phyloP scores from a whole-genome alignment of 2,113 vertebrate genomes.

The Chascanopsetta lugubris region DNA sequence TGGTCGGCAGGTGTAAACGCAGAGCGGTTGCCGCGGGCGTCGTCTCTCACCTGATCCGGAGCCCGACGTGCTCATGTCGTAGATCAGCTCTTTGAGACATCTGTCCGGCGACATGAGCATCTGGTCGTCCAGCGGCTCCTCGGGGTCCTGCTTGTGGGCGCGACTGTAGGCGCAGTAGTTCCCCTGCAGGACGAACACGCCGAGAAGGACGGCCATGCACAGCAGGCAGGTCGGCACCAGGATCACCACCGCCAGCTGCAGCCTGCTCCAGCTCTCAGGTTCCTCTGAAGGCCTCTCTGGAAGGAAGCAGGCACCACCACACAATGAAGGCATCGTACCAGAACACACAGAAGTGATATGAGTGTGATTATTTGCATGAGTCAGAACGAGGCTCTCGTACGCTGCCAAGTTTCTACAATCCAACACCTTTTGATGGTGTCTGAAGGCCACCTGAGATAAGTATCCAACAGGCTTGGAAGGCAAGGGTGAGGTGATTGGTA shows the following conservation, averaged over 20 bases:
- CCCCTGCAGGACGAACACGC: slow-evolving; percentile 73
- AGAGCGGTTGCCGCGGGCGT: not conserved
- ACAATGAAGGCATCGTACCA: too few relatives aligned
- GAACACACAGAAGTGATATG: too few relatives aligned
- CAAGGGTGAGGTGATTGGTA: too few relatives aligned
- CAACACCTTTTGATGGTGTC: too few relatives aligned
- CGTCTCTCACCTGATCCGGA: slow-evolving; percentile 89
- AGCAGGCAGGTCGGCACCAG: slow-evolving; percentile 84
- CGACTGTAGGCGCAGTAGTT: slow-evolving; percentile 75
- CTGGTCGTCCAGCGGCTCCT: slow-evolving; percentile 87
- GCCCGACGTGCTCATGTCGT: slow-evolving; percentile 92
- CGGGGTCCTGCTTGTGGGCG: slow-evolving; percentile 80
- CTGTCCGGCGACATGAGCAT: slow-evolving; percentile 84
- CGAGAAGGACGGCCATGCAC: slow-evolving; percentile 78
- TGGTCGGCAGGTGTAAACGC: too few relatives aligned
- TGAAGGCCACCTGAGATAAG: too few relatives aligned
- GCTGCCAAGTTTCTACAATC: too few relatives aligned
- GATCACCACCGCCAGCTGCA: slow-evolving; percentile 79
- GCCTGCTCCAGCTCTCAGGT: slow-evolving; percentile 58
- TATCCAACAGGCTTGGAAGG: too few relatives aligned
- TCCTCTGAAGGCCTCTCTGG: slow-evolving; percentile 70
- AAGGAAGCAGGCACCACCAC: slow-evolving; percentile 5
- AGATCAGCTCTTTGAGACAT: slow-evolving; percentile 92
- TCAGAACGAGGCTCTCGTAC: too few relatives aligned
- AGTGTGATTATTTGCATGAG: too few relatives aligned